These are phyloP conservation scores for Tetramorium alpestre DNA, from an alignment of 1,140 invertebrate genomes.

Conservation along the genomic window DNA sequence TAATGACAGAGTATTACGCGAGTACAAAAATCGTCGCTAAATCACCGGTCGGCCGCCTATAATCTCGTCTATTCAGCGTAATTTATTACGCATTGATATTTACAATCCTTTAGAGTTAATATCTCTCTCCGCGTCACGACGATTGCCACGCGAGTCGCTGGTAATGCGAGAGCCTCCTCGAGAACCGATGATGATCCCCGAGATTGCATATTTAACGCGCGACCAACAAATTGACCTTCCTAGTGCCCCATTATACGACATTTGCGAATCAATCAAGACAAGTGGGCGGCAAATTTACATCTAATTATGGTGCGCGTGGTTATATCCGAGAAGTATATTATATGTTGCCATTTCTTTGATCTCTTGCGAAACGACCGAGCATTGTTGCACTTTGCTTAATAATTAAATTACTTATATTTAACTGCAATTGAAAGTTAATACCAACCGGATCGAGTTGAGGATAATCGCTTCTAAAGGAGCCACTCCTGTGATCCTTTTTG, in stretches of 20 bases:
- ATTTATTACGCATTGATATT: constrained; percentile 64
- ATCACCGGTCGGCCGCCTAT: constrained; percentile 50
- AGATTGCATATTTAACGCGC: constrained; percentile 56
- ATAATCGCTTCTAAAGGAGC: background rate
- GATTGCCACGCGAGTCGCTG: constrained; percentile 50
- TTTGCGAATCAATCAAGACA: constrained; percentile 57
- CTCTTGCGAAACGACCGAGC: constrained; percentile 2
- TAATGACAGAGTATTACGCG: constrained; percentile 55
- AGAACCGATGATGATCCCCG: constrained; percentile 38
- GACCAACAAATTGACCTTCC: constrained; percentile 50
- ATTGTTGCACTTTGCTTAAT: background rate
- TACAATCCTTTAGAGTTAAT: constrained; percentile 59
- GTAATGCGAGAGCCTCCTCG: constrained; percentile 53
- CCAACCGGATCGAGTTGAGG: background rate
- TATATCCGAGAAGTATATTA: constrained; percentile 10
- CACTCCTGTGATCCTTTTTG: background rate
- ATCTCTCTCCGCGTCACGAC: constrained; percentile 58
- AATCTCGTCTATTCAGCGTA: constrained; percentile 58
- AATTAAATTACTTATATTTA: background rate
- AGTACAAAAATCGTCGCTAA: constrained; percentile 53
- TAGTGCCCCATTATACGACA: constrained; percentile 46
- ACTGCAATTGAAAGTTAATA: background rate
- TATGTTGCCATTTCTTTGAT: constrained; percentile 12
- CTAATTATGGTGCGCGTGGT: constrained; percentile 32
- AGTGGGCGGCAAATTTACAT: constrained; percentile 45